A percentile compares a stretch with the other conserved stretches of the same genome.
Evolutionary conservation across 2,113 vertebrate species (phyloP).

Genomic region (Cyphomyrus plagiostoma): DNA sequence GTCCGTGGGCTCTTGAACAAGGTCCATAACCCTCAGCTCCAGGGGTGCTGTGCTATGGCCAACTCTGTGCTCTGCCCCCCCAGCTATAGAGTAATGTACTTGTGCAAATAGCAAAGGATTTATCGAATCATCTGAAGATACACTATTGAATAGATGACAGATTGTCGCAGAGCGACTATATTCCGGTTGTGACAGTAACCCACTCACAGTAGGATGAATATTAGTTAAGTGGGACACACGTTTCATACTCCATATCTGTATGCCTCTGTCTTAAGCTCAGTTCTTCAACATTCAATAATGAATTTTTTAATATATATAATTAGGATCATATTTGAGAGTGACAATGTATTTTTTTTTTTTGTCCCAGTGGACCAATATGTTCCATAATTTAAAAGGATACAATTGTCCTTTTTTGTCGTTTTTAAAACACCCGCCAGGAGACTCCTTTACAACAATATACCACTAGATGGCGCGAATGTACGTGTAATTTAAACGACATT

Average conservation of each 20-base stretch:
- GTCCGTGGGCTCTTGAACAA: background rate
- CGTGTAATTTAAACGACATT: background rate
- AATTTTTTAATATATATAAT: background rate
- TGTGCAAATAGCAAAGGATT: too few species aligned
- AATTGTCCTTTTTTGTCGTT: background rate
- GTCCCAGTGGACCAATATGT: background rate
- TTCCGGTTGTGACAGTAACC: background rate
- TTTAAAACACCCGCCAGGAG: background rate
- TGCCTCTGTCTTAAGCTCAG: background rate
- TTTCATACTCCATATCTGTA: background rate
- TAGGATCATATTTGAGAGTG: background rate
- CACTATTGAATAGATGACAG: background rate
- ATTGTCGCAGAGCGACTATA: background rate
- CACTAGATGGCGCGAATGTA: background rate
- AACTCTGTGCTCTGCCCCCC: background rate
- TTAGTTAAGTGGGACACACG: background rate
- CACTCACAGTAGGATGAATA: background rate
- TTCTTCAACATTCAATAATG: background rate
- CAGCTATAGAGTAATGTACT: too few species aligned
- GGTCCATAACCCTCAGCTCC: background rate
- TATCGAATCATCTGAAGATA: background rate
- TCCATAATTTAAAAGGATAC: background rate
- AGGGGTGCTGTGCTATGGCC: background rate
- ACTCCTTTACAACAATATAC: background rate
- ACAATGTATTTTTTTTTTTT: background rate